Percentiles rank a stretch among this genome's conserved stretches.
Conservation (phyloP, 2,113 vertebrate genomes). For the Hemiprocne comata region DNA sequence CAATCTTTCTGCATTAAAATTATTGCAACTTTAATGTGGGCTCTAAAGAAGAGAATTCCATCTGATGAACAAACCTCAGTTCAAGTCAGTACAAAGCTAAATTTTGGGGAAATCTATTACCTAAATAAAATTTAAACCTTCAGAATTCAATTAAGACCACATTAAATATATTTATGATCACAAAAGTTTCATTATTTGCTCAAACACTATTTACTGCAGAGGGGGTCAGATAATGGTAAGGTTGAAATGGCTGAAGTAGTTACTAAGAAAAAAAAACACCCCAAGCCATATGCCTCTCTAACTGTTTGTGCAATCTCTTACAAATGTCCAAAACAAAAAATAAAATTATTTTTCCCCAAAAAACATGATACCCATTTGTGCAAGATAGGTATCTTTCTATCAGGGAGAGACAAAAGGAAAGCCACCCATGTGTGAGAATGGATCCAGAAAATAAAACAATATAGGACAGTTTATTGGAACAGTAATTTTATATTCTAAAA, state of each 20-base stretch:
- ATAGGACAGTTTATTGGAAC: background rate
- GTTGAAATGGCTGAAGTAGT: background rate
- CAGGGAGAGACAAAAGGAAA: background rate
- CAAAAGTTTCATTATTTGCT: background rate
- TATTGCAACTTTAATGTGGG: accelerated
- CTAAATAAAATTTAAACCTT: background rate
- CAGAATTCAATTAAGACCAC: background rate
- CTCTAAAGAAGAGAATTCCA: background rate
- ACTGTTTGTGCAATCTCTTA: background rate
- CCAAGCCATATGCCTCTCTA: background rate
- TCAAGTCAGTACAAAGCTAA: background rate
- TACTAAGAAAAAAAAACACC: background rate
- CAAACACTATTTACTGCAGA: background rate
- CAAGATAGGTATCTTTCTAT: background rate
- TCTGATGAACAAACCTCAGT: background rate
- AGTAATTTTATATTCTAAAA: background rate
- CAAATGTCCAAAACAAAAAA: background rate
- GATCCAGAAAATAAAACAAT: background rate
- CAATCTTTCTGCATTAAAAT: background rate
- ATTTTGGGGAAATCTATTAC: background rate
- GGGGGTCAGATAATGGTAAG: background rate
- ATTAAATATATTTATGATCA: background rate
- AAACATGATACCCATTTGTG: background rate
- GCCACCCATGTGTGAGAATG: background rate
- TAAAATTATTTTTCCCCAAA: background rate